A percentile compares a stretch with the other conserved stretches of the same genome.
These are phyloP conservation scores for Falcaria lacertinaria DNA, from an alignment of 2,888 invertebrate genomes.

Conservation along the genomic window DNA sequence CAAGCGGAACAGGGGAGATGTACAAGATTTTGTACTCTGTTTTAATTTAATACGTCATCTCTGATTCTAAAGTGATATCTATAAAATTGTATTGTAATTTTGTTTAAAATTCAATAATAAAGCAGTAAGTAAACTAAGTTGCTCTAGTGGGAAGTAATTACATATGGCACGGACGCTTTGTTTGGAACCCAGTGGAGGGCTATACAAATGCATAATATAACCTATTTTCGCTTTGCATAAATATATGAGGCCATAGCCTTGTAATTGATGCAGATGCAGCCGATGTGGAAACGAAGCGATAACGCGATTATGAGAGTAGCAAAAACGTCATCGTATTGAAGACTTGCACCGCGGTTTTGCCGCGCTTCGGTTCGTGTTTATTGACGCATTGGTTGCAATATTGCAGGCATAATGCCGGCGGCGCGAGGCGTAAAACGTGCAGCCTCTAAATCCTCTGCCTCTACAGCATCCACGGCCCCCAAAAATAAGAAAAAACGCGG, in stretches of 20 bases:
- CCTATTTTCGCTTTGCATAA: slow-evolving; percentile 70
- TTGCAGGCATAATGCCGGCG: slow-evolving; percentile 77
- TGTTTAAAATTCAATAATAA: slow-evolving; percentile 40
- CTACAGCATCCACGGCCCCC: slow-evolving; percentile 52
- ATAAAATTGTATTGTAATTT: slow-evolving; percentile 38
- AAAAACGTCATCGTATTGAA: slow-evolving; percentile 61
- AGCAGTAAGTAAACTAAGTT: slow-evolving; percentile 59
- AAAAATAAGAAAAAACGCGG: slow-evolving; percentile 77
- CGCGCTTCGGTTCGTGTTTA: slow-evolving; percentile 62
- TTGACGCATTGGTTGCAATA: slow-evolving; percentile 71
- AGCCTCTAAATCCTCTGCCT: slow-evolving; percentile 63
- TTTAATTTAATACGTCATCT: slow-evolving; percentile 74
- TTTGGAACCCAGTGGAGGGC: slow-evolving; percentile 67
- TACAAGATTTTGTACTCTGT: slow-evolving; percentile 60
- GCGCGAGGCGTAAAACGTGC: slow-evolving; percentile 73
- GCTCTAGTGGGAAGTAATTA: slow-evolving; percentile 25
- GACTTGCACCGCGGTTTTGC: slow-evolving; percentile 44
- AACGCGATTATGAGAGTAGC: slow-evolving; percentile 63
- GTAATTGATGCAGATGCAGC: slow-evolving; percentile 60
- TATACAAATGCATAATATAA: slow-evolving; percentile 77
- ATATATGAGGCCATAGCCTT: slow-evolving; percentile 67
- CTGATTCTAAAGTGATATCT: slow-evolving; percentile 49
- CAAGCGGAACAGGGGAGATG: slow-evolving; percentile 57
- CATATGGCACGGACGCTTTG: slow-evolving; percentile 55
- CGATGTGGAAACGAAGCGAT: slow-evolving; percentile 50